Base-by-base conservation (phyloP, 2,888 invertebrate species). In the Odontocerum albicorne region DNA sequence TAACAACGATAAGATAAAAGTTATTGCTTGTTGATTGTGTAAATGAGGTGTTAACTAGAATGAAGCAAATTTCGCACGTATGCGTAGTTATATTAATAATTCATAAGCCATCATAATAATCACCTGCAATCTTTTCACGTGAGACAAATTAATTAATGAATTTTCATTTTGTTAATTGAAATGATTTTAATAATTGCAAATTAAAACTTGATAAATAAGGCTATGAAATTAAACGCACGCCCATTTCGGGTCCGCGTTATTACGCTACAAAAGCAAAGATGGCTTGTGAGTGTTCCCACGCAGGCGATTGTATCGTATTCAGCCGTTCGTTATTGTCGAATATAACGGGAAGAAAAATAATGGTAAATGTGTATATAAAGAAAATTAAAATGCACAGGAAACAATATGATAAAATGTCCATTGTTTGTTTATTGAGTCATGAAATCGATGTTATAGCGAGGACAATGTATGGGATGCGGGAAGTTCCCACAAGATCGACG, bases 351-450 rank as follows among this genome's bases (percentile, higher is more conserved):
- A 36, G 16, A 36, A 16, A 7, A 35, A 33, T 16, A 13, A 36
- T 16, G 36, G 36, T 10, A 45, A 36, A 22, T 16, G n/a, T 10
- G 10, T n/a, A n/a, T n/a, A n/a, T n/a, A n/a, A n/a, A n/a, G 10
- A 35, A 45, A 13, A 7, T 20, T 19, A 22, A 10, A 16, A n/a
- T 36, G 27, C 10, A 36, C 36, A 32, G 47, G 47, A 47, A 21
- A 47, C 36, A 8, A 47, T 2, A 10, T 22, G 47, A 22, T 45
- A 21, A 46, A 46, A 46, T 42, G 40, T 27, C 21, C 44, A 36
- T n/a, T 46, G 12, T 46, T 33, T 35, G 21, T 20, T 36, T 46
- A 46, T 46, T 31, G 46, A 46, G 36, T 46, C 46, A 16, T 35
- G 46, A 36, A 46, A 36, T 46, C n/a, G 36, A 21, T 22, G 16